Evolutionary conservation across 2,888 invertebrate species (phyloP).

Genomic region (Vanessa cardui): DNA sequence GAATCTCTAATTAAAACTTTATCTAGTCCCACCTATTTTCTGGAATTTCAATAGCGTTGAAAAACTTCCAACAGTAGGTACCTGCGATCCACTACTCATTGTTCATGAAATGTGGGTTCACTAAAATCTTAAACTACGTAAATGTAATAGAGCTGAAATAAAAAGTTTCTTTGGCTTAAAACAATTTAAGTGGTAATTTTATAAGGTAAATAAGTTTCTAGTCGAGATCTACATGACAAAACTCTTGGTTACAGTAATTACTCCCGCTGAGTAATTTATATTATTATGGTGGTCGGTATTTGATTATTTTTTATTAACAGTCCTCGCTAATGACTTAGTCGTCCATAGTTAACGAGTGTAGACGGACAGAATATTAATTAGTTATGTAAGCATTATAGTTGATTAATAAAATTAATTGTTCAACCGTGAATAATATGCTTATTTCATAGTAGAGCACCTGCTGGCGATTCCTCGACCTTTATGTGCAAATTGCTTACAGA

Average conservation of each 20-base stretch:
- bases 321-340: conserved; percentile 25
- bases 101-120: too few species aligned
- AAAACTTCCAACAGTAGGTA: conserved; percentile 13
- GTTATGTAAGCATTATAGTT: conserved; percentile 26
- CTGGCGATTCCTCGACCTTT: conserved; percentile 4
- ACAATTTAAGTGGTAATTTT: too few species aligned
- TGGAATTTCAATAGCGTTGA: conserved; percentile 18
- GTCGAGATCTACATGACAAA: background rate
- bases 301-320: conserved; percentile 17
- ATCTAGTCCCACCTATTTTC: conserved; percentile 58
- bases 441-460: conserved; percentile 17
- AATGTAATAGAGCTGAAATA: too few species aligned
- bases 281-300: conserved; percentile 16
- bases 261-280: conserved; percentile 12
- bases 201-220: background rate
- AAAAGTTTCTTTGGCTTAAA: too few species aligned
- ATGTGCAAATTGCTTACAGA: conserved; percentile 3
- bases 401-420: conserved; percentile 29
- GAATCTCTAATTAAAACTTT: conserved; percentile 82
- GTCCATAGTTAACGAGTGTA: conserved; percentile 26
- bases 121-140: too few species aligned
- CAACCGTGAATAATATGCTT: conserved; percentile 15
- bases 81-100: too few species aligned
- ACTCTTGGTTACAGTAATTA: background rate
- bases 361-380: conserved; percentile 37